Evolutionary conservation across 2,797 vertebrate genomes (phyloP).

Genomic region (Rhyacichthys aspro): DNA sequence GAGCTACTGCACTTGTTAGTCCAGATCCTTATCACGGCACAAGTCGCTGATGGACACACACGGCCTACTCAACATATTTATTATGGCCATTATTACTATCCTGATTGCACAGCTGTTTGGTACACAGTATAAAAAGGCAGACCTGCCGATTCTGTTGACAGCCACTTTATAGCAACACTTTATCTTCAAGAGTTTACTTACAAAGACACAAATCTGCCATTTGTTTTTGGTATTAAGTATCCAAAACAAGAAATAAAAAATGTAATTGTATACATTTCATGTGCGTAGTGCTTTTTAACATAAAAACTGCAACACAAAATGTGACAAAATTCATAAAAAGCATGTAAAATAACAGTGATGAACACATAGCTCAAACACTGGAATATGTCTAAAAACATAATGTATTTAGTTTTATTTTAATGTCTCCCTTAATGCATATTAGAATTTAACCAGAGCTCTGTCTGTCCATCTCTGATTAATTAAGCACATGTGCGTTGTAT

Average conservation of each 20-base stretch:
- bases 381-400: slow-evolving; percentile 18
- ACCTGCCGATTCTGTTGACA: slow-evolving; percentile 12
- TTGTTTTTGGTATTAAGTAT: no score
- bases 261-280: no score
- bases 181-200: slow-evolving; percentile 31
- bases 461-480: slow-evolving; percentile 41
- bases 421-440: slow-evolving; percentile 35
- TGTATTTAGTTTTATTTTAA: no score
- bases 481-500: slow-evolving; percentile 48
- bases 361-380: no score
- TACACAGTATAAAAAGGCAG: slow-evolving; percentile 33
- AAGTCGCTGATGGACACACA: slow-evolving; percentile 8
- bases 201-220: no score
- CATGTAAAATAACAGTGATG: no score
- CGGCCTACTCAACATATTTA: no score
- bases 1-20: slow-evolving; percentile 47
- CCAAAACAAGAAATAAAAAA: no score
- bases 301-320: no score
- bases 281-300: no score
- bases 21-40: slow-evolving; percentile 46
- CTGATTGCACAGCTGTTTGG: slow-evolving; percentile 3
- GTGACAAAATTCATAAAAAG: no score
- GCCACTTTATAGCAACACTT: slow-evolving; percentile 40
- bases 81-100: no score
- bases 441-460: slow-evolving; percentile 11